A percentile compares a stretch with the other conserved stretches of the same genome.
Evolutionary conservation across 1,140 invertebrate species (phyloP).

Genomic region (Wasmannia auropunctata): DNA sequence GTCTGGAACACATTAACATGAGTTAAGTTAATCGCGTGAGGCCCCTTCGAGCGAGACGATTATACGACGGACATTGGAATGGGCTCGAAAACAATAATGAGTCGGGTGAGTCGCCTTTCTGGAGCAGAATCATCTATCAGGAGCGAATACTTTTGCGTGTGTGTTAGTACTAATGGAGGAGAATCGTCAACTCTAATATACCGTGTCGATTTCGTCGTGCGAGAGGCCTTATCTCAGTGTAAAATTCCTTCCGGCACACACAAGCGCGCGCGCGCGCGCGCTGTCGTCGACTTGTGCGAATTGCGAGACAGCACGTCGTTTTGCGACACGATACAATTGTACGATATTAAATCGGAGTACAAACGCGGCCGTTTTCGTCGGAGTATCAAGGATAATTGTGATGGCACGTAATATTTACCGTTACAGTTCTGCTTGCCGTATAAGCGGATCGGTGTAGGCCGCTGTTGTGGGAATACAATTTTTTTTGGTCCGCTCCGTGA

Average conservation of each 20-base stretch:
- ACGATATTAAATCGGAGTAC: not conserved
- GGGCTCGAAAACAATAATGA: not conserved
- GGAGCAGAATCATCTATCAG: not conserved
- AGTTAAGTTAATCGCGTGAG: not conserved
- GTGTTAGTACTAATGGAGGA: not conserved
- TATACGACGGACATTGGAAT: no score
- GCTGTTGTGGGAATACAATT: slow-evolving; percentile 19
- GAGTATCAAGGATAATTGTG: slow-evolving; percentile 15
- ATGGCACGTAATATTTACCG: slow-evolving; percentile 30
- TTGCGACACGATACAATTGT: not conserved
- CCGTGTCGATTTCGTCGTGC: not conserved
- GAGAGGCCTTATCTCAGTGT: not conserved
- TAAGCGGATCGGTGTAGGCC: not conserved
- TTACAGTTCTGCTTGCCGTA: not conserved
- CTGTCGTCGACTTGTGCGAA: not conserved
- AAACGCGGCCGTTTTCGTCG: not conserved
- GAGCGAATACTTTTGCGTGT: not conserved
- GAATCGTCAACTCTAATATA: not conserved
- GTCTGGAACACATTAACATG: slow-evolving; percentile 25
- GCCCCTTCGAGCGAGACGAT: not conserved
- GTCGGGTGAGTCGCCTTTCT: not conserved
- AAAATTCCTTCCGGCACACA: not conserved
- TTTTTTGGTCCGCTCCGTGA: slow-evolving; percentile 5
- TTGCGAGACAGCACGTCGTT: not conserved
- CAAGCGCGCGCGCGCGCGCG: not conserved